Evolutionary conservation across 2,888 invertebrate genomes (phyloP), one percentile per base, ranked within the genome.

Genomic region (Scelioninae gen. 1): DNA sequence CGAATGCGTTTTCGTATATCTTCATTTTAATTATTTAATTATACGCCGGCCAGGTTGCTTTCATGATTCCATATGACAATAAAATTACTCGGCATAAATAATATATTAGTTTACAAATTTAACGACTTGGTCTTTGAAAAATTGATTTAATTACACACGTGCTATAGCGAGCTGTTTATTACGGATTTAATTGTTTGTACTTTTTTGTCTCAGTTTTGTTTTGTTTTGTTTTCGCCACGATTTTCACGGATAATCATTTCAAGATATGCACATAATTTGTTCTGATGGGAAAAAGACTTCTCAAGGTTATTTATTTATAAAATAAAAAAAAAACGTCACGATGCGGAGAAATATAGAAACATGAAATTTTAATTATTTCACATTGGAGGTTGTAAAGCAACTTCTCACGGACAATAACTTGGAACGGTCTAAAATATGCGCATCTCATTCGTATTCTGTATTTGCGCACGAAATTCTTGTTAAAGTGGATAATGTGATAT

Each of bases 21-120:
- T 69, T 77, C 69, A 77, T n/a, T 77, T 77, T 69, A 77, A 77
- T 71, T 56, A 78, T 71, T 69, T 77, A 77, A 77, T 77, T 69
- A 63, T 40, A 77, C 68, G n/a, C n/a, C n/a, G n/a, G n/a, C n/a
- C n/a, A n/a, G n/a, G n/a, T n/a, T n/a, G n/a, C n/a, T n/a, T n/a
- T n/a, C n/a, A n/a, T n/a, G n/a, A n/a, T n/a, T n/a, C n/a, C n/a
- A n/a, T n/a, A n/a, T n/a, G n/a, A n/a, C n/a, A n/a, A n/a, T n/a
- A n/a, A n/a, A n/a, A n/a, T n/a, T n/a, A n/a, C n/a, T n/a, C n/a
- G n/a, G n/a, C n/a, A n/a, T n/a, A n/a, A n/a, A n/a, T n/a, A n/a
- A n/a, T n/a, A n/a, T n/a, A n/a, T n/a, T n/a, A n/a, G n/a, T n/a
- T n/a, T n/a, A n/a, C n/a, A n/a, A n/a, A n/a, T n/a, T n/a, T n/a